Evolutionary conservation across 2,888 invertebrate species (phyloP).

Genomic region (Pachycephus smyrnensis): DNA sequence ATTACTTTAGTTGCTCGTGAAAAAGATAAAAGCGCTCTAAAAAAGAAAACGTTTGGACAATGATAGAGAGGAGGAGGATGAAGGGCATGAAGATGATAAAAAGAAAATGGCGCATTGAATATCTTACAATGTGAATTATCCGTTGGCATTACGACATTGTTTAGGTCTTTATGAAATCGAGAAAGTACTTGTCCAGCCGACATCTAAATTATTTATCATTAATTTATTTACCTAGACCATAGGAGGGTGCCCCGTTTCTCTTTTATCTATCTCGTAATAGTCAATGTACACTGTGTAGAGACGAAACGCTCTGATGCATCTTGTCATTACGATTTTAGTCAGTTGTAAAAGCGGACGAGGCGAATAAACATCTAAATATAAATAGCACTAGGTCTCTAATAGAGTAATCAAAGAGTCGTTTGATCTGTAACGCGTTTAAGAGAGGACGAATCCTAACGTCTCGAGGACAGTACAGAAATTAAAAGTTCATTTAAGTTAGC

Average conservation of each 20-base stretch:
- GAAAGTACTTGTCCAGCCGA: conserved; percentile 39
- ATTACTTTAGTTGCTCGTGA: background rate
- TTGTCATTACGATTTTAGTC: conserved; percentile 49
- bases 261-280: conserved; percentile 44
- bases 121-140: background rate
- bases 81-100: conserved; percentile 18
- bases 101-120: conserved; percentile 22
- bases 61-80: conserved; percentile 24
- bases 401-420: background rate
- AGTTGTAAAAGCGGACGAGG: conserved; percentile 28
- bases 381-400: background rate
- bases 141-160: background rate
- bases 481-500: background rate
- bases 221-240: conserved; percentile 55
- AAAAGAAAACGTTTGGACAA: background rate
- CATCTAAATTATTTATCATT: conserved; percentile 57
- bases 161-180: conserved; percentile 31
- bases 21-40: background rate
- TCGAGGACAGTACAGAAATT: background rate
- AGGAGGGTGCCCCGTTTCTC: conserved; percentile 32
- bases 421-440: background rate
- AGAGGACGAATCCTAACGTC: background rate
- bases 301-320: conserved; percentile 35
- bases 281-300: conserved; percentile 46
- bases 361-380: conserved; percentile 3